phyloP scores from a whole-genome alignment of 2,888 invertebrate genomes.

The Colletes collaris region DNA sequence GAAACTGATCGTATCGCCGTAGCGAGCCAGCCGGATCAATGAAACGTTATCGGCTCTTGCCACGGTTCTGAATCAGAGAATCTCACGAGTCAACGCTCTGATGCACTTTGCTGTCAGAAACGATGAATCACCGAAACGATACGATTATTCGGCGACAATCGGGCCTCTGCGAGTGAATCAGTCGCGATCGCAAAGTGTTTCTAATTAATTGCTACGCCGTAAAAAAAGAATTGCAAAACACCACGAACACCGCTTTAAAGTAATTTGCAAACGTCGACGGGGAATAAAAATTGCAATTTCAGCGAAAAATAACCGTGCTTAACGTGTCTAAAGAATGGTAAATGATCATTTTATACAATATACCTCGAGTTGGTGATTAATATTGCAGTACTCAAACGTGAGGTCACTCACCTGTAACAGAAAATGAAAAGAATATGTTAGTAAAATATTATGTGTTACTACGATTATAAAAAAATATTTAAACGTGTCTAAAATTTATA shows the following conservation, averaged over 20 bases:
- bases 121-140: slow-evolving; percentile 61
- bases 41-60: slow-evolving; percentile 47
- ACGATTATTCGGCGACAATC: slow-evolving; percentile 51
- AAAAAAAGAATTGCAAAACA: no score
- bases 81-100: slow-evolving; percentile 61
- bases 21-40: slow-evolving; percentile 31
- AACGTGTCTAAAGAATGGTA: no score
- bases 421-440: neutral
- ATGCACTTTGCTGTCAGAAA: slow-evolving; percentile 50
- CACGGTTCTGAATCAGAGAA: slow-evolving; percentile 47
- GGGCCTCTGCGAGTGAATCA: neutral
- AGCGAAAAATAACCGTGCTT: no score
- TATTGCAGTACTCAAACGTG: no score
- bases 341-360: neutral
- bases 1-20: slow-evolving; percentile 6
- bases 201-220: neutral
- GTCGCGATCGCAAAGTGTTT: slow-evolving; percentile 6
- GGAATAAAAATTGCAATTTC: no score
- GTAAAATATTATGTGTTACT: neutral
- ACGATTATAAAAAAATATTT: neutral
- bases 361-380: slow-evolving; percentile 12
- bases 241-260: no score
- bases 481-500: neutral
- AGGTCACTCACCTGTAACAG: slow-evolving; percentile 48
- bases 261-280: no score